These are phyloP conservation scores for Turritopsis rubra DNA, from an alignment of 30 jellyfish, hydroid and myxozoan genomes.

Conservation along the genomic window DNA sequence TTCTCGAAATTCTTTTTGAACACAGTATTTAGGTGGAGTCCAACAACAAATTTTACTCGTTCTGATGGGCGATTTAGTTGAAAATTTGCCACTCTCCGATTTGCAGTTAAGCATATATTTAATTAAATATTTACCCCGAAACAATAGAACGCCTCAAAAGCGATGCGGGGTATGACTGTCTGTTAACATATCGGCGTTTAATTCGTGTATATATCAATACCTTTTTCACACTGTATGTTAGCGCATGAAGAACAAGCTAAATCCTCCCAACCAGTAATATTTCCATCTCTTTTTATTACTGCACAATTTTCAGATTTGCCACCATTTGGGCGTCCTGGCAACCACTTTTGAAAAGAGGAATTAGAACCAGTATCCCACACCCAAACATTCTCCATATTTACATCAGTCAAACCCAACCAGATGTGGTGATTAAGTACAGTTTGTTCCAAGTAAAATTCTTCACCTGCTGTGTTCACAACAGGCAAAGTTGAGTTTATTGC, in stretches of 20 bases:
- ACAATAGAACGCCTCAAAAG: too few relatives aligned
- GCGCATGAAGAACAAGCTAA: constrained; percentile 1
- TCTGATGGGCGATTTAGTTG: too few relatives aligned
- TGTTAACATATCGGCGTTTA: background rate
- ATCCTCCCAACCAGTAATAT: constrained; percentile 16
- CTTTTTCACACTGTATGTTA: constrained; percentile 6
- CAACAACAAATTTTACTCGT: too few relatives aligned
- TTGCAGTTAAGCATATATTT: too few relatives aligned
- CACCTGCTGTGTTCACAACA: background rate
- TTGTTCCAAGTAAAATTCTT: background rate
- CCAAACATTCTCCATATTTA: background rate
- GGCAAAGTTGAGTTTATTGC: constrained; percentile 18
- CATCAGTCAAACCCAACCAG: constrained; percentile 5
- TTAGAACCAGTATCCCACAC: constrained; percentile 5
- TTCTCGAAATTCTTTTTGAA: too few relatives aligned
- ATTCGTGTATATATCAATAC: background rate
- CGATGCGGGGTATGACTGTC: too few relatives aligned
- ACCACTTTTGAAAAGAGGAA: constrained; percentile 1
- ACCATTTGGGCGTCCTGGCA: constrained; percentile 13
- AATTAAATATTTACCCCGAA: too few relatives aligned
- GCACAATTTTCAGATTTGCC: constrained; percentile 9
- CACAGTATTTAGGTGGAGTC: too few relatives aligned
- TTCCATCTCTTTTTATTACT: background rate
- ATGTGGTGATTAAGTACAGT: background rate
- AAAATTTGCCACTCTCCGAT: too few relatives aligned